phyloP scores from a whole-genome alignment of 2,888 invertebrate genomes.

The Neelides folsomi region DNA sequence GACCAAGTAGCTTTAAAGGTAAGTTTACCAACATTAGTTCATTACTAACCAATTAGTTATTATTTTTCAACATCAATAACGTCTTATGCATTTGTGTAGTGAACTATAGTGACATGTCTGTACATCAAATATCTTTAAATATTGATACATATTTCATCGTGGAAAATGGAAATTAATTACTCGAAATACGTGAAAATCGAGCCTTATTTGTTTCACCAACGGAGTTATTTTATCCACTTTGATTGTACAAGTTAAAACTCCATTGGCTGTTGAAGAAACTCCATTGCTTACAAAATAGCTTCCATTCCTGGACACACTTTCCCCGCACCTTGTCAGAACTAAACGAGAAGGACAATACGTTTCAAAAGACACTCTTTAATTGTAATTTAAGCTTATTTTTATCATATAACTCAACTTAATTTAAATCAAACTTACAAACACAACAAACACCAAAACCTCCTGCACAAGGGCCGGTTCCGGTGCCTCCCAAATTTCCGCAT shows the following conservation, averaged over 20 bases:
- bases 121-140: neutral
- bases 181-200: constrained; percentile 58
- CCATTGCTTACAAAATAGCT: constrained; percentile 61
- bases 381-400: no score
- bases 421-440: constrained; percentile 47
- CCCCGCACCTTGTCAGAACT: constrained; percentile 58
- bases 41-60: neutral
- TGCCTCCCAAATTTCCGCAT: constrained; percentile 51
- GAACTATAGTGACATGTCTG: neutral
- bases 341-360: constrained; percentile 23
- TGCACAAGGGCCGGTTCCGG: constrained; percentile 53
- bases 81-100: neutral
- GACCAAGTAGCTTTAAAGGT: constrained; percentile 49
- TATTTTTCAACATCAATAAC: no score
- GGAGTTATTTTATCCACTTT: constrained; percentile 50
- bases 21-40: neutral
- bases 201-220: constrained; percentile 52
- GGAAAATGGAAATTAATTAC: no score
- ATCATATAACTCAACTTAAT: no score
- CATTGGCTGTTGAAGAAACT: constrained; percentile 36
- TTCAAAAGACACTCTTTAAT: constrained; percentile 2
- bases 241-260: constrained; percentile 49
- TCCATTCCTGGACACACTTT: constrained; percentile 46
- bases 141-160: no score
- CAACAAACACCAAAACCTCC: constrained; percentile 62